These are phyloP conservation scores for Gambelia wislizenii DNA, from an alignment of 2,797 vertebrate species.

Conservation along the genomic window DNA sequence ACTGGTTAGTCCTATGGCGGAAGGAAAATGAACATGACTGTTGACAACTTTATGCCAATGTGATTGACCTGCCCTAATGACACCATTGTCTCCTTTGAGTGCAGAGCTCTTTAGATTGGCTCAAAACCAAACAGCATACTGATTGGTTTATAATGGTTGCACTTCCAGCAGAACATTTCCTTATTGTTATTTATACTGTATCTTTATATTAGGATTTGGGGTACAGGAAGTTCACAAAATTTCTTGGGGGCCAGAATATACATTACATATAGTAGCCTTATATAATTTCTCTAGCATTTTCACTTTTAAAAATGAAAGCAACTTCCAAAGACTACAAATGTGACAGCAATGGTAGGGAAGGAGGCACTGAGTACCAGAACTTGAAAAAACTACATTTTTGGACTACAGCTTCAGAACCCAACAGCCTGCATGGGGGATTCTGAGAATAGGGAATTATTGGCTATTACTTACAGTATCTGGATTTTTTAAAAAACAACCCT, in stretches of 20 bases:
- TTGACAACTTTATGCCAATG: slow-evolving; percentile 41
- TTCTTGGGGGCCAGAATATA: neutral
- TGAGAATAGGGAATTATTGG: neutral
- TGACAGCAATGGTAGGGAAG: neutral
- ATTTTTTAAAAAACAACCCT: neutral
- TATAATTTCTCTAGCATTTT: neutral
- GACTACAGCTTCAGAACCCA: neutral
- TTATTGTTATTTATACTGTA: slow-evolving; percentile 18
- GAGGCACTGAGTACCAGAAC: neutral
- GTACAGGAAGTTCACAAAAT: neutral
- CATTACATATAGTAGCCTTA: neutral
- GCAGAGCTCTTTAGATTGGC: slow-evolving; percentile 26
- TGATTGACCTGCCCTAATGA: slow-evolving; percentile 36
- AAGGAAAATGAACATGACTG: slow-evolving; percentile 35
- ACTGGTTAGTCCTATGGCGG: neutral
- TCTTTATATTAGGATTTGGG: neutral
- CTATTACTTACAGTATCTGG: neutral
- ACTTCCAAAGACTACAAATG: neutral
- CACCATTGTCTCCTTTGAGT: slow-evolving; percentile 16
- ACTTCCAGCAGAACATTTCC: slow-evolving; percentile 8
- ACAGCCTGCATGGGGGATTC: neutral
- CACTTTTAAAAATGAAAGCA: neutral
- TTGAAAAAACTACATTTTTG: neutral
- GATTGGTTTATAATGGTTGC: slow-evolving; percentile 27
- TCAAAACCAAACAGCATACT: slow-evolving; percentile 29